phyloP scores from a whole-genome alignment of 2,888 invertebrate species.

The Spatulosminthurus flaviceps region DNA sequence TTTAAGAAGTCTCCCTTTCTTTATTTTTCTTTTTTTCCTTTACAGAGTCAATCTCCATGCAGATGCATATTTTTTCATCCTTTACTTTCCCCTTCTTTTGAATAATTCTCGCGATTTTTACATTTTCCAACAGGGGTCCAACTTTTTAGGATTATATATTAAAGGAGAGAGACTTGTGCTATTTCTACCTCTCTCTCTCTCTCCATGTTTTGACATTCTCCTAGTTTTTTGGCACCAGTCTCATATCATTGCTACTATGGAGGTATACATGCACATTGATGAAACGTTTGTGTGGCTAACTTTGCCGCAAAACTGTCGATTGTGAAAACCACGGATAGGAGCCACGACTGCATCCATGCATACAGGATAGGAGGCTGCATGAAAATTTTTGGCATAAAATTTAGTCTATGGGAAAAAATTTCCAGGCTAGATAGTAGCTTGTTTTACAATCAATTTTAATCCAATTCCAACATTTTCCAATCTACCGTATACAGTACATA shows the following conservation, averaged over 20 bases:
- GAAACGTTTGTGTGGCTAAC: not conserved
- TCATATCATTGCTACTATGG: not conserved
- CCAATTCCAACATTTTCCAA: not conserved
- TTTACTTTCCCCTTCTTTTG: not conserved
- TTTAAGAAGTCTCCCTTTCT: not conserved
- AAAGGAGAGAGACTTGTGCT: not conserved
- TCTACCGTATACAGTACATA: not conserved
- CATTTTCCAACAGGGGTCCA: not conserved
- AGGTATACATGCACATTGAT: not conserved
- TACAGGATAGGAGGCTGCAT: not conserved
- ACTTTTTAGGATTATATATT: not conserved
- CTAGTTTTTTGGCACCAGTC: conserved; percentile 11
- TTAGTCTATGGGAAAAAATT: not conserved
- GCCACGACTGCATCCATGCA: not conserved
- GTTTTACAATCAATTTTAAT: conserved; percentile 18
- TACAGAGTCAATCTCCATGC: not conserved
- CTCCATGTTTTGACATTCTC: not conserved
- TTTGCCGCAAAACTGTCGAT: conserved; percentile 18
- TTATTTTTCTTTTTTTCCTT: not conserved
- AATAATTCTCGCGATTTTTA: conserved; percentile 13
- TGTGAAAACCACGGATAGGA: not conserved
- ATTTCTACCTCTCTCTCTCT: too few species aligned
- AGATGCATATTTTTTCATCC: not conserved
- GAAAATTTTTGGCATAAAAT: conserved; percentile 14
- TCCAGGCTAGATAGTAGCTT: not conserved